Evolutionary conservation across 2,888 invertebrate genomes (phyloP).

Genomic region (Phymatocera aterrima): DNA sequence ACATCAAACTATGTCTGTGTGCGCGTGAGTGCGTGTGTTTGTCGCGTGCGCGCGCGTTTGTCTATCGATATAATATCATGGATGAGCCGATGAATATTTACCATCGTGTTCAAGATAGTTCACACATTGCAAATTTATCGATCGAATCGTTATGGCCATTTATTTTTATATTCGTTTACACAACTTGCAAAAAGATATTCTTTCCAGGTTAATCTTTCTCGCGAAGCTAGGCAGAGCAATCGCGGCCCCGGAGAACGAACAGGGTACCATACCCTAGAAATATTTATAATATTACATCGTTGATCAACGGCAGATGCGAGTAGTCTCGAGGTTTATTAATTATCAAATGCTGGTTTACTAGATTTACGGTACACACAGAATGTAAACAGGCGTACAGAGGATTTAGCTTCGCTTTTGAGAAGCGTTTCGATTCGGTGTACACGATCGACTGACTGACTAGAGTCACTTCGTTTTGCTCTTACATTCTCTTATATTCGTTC

Average conservation of each 20-base stretch:
- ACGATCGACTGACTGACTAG: no score
- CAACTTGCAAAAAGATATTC: not conserved
- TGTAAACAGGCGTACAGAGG: no score
- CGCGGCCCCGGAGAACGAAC: no score
- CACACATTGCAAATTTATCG: not conserved
- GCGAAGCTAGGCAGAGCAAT: no score
- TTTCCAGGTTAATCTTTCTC: not conserved
- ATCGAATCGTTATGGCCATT: no score
- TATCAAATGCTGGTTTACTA: not conserved
- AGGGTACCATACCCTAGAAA: not conserved
- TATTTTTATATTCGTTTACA: not conserved
- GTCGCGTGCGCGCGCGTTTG: not conserved
- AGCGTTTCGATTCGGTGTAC: no score
- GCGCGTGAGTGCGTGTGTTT: not conserved
- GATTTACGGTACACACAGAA: no score
- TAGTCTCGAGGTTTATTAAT: not conserved
- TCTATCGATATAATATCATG: not conserved
- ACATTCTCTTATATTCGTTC: no score
- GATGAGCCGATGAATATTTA: not conserved
- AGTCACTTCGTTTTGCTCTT: no score
- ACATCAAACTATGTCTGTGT: not conserved
- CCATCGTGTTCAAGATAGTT: not conserved
- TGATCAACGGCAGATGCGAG: conserved; percentile 7
- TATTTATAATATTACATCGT: conserved; percentile 1
- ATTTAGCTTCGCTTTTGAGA: no score